Base-by-base conservation (phyloP, 2,797 vertebrate genomes). In the Diplodus puntazzo region DNA sequence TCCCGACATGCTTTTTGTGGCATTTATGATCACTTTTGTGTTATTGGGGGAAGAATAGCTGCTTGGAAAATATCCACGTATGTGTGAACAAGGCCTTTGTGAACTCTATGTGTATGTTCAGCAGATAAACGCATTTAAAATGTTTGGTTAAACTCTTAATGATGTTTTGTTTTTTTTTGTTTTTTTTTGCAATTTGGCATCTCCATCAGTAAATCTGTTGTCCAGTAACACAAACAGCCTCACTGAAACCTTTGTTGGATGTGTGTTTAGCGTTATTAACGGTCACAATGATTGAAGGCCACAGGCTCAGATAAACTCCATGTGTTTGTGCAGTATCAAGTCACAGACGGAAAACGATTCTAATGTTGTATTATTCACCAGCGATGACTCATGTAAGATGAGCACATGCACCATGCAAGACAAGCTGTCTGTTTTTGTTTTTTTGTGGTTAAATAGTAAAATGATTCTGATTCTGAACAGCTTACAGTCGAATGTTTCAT, bases 381-480 rank as follows among this genome's bases (percentile, higher is more conserved):
- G 55, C 57, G 68, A 79, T 43, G 61, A 70, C n/a, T 64, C 67
- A 48, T 48, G 49, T 9, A 62, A 49, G 70, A 52, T 46, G 63
- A 30, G n/a, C 49, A 69, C 30, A 54, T 57, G 57, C 16, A 77
- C 11, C 30, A 39, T 2, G 34, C 34, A 9, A 60, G 16, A 63
- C 54, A 42, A 65, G 69, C 46, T 46, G 13, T 18, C 13, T 10
- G 20, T 52, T 52, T 34, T 48, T 27, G n/a, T 54, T 7, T 30
- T 14, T 21, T 8, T 30, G 34, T 42, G 7, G 45, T 42, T 62
- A 70, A 72, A 81, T 17, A 66, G 48, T 65, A n/a, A 69, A 60
- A 79, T 65, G 9, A 69, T 42, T 60, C 34, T 49, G 50, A 64
- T 67, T 82, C 67, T 48, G 59, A 79, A 50, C 63, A 79, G 46